A percentile compares a stretch with the other conserved stretches of the same genome.
phyloP scores from a whole-genome alignment of 2,888 invertebrate genomes.

The Chydorus sphaericus region DNA sequence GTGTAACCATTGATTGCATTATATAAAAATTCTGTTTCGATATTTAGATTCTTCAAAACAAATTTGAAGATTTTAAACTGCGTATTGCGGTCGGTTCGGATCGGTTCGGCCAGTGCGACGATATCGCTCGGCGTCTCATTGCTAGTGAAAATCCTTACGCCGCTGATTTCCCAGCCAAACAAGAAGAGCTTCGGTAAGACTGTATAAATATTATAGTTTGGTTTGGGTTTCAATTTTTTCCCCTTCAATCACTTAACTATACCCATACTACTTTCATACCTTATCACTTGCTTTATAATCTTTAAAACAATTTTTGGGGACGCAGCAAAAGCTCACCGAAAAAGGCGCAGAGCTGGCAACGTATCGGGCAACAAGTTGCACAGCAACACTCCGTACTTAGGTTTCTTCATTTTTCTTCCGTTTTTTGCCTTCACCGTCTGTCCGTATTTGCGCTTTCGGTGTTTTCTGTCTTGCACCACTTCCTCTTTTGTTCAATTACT shows the following conservation, averaged over 20 bases:
- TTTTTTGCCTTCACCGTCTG: slow-evolving; percentile 11
- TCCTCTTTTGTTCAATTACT: no score
- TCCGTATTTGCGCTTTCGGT: no score
- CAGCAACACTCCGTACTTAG: slow-evolving; percentile 1
- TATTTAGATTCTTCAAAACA: slow-evolving; percentile 58
- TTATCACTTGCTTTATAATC: not conserved
- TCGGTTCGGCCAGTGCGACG: slow-evolving; percentile 77
- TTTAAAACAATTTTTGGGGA: not conserved
- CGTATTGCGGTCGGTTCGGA: slow-evolving; percentile 79
- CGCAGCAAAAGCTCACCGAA: not conserved
- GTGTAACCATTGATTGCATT: not conserved
- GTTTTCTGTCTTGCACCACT: no score
- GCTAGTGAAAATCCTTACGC: slow-evolving; percentile 73
- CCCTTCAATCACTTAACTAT: not conserved
- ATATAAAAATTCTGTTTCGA: not conserved
- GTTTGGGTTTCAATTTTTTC: not conserved
- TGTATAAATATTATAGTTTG: not conserved
- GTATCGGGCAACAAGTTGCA: slow-evolving; percentile 10
- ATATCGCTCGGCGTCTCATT: slow-evolving; percentile 72
- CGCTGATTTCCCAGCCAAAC: slow-evolving; percentile 67
- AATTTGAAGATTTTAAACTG: slow-evolving; percentile 85
- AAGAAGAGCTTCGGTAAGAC: slow-evolving; percentile 67
- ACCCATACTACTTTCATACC: not conserved
- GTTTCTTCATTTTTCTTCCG: slow-evolving; percentile 5
- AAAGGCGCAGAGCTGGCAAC: slow-evolving; percentile 1